phyloP scores from a whole-genome alignment of 2,113 vertebrate species.

The Uria lomvia region DNA sequence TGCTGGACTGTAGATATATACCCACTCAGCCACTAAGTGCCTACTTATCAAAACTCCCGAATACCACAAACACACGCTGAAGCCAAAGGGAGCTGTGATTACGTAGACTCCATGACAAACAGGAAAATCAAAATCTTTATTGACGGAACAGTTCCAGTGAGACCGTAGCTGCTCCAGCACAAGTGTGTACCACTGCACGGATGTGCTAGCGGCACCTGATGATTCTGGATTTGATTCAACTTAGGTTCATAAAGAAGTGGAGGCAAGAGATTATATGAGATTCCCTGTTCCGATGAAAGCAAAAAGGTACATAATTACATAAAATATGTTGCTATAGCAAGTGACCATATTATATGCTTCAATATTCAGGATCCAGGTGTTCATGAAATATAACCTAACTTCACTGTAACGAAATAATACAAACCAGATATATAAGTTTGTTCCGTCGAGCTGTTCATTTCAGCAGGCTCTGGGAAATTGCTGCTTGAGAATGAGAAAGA shows the following conservation, averaged over 20 bases:
- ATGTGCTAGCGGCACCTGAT: not conserved
- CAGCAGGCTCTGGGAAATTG: constrained; percentile 6
- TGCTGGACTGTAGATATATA: constrained; percentile 1
- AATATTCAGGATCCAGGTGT: not conserved
- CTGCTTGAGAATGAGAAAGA: constrained; percentile 30
- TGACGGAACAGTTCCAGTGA: not conserved
- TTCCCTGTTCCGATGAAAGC: not conserved
- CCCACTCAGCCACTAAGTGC: constrained; percentile 15
- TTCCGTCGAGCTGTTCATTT: not conserved
- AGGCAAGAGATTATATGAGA: not conserved
- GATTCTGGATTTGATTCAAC: not conserved
- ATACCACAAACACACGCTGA: not conserved
- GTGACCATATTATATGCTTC: not conserved
- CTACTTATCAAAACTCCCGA: constrained; percentile 16
- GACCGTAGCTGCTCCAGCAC: not conserved
- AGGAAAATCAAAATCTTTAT: not conserved
- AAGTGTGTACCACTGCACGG: not conserved
- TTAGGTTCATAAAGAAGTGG: not conserved
- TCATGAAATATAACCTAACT: not conserved
- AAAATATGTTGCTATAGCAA: not conserved
- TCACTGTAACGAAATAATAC: not conserved
- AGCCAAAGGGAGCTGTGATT: not conserved
- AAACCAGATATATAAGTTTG: not conserved
- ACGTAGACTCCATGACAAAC: not conserved
- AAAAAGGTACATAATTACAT: not conserved